Evolutionary conservation across 37 sponge, comb jelly and placozoan genomes (phyloP), one percentile per base, ranked within the genome.

Genomic region (Agelas oroides): DNA sequence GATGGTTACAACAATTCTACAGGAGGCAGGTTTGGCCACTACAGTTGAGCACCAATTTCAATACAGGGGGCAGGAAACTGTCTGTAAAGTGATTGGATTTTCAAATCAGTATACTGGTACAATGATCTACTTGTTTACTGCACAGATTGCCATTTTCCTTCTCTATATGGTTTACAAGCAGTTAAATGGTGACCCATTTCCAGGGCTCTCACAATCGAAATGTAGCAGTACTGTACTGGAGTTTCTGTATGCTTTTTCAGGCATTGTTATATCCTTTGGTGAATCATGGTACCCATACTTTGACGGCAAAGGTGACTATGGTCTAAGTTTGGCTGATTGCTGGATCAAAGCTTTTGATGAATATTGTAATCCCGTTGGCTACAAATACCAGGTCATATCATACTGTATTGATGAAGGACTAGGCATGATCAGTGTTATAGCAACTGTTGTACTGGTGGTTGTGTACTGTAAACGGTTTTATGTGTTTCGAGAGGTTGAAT

Each of bases 61-160:
- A 24, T 52, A 23, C 25, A 64, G 18, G 27, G 8, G 21, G 19
- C 27, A 53, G 28, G 21, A 14, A 73, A 5, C 15, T 24, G 16
- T 34, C n/a, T 76, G 76, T 38, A 59, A 5, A 21, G 6, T 34
- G 37, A 33, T 76, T 57, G 76, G 61, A 12, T 76, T 76, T 36
- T 3, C 53, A 14, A 5, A 28, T 5, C 74, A 73, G 28, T 59
- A 35, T 35, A 32, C 36, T 16, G 35, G 18, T 16, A 76, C 12
- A 2, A 27, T 59, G 36, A 59, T 23, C n/a, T 27, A 59, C 37
- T 15, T 59, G 15, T 76, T 76, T 31, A 23, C 19, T 21, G 8
- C 33, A 33, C 20, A 15, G 34, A 28, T 76, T 19, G 32, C 36
- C 15, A 32, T 59, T 16, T 76, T 59, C 37, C 37, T 76, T 16